A percentile compares a stretch with the other conserved stretches of the same genome.
Evolutionary conservation across 2,113 vertebrate species (phyloP).

Genomic region (Pygoscelis antarcticus): DNA sequence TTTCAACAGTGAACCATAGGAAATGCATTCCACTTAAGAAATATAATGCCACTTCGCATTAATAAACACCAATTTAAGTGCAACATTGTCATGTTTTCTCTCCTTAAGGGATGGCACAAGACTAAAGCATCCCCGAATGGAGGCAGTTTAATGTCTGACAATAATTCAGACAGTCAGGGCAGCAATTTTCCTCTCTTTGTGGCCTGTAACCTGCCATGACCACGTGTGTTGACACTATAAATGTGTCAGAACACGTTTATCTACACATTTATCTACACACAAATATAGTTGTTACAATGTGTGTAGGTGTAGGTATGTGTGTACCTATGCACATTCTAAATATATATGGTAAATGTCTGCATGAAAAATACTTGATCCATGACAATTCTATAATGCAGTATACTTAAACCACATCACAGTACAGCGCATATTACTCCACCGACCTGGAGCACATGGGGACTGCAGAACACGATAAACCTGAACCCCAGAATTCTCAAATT

Average conservation of each 20-base stretch:
- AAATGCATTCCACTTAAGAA: neutral
- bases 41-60: neutral
- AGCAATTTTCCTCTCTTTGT: neutral
- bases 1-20: neutral
- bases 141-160: neutral
- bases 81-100: neutral
- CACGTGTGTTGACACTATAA: neutral
- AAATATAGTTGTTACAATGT: neutral
- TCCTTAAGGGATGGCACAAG: neutral
- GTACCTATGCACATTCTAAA: neutral
- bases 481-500: neutral
- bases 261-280: neutral
- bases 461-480: neutral
- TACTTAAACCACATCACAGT: neutral
- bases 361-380: neutral
- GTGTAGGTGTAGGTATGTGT: neutral
- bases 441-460: neutral
- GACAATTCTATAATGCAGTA: neutral
- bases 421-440: neutral
- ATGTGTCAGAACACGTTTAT: neutral
- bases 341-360: neutral
- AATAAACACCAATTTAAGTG: neutral
- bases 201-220: neutral
- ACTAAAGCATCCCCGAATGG: neutral
- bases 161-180: neutral